A percentile compares a stretch with the other conserved stretches of the same genome.
Conservation (phyloP, 2,888 invertebrate genomes). For the Colletes collaris region DNA sequence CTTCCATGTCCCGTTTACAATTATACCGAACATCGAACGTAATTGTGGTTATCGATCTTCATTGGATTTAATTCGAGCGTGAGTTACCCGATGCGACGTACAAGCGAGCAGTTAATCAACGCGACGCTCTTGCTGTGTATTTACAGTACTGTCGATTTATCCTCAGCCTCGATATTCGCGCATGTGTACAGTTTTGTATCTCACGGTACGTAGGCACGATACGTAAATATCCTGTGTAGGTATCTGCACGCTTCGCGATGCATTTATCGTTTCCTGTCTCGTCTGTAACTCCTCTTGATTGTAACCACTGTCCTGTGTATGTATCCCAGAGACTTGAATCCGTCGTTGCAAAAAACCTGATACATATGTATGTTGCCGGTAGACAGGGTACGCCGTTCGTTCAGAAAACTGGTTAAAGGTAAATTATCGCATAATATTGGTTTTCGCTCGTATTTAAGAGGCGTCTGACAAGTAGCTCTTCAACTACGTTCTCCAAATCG, state of each 20-base stretch:
- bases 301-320: slow-evolving; percentile 22
- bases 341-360: slow-evolving; percentile 6
- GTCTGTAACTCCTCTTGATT: slow-evolving; percentile 26
- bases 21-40: slow-evolving; percentile 57
- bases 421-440: slow-evolving; percentile 26
- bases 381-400: neutral
- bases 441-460: neutral
- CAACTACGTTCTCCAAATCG: neutral
- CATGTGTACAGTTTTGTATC: slow-evolving; percentile 48
- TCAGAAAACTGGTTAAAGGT: neutral
- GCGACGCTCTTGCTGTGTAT: slow-evolving; percentile 69
- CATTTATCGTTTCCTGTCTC: slow-evolving; percentile 58
- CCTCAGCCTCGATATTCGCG: slow-evolving; percentile 61
- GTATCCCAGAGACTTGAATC: slow-evolving; percentile 27
- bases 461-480: neutral
- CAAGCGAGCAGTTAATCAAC: slow-evolving; percentile 79
- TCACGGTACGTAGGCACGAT: slow-evolving; percentile 41
- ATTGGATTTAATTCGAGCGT: slow-evolving; percentile 72
- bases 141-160: slow-evolving; percentile 73
- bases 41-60: slow-evolving; percentile 70
- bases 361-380: neutral
- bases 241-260: slow-evolving; percentile 44
- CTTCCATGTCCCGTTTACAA: slow-evolving; percentile 11
- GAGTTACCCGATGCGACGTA: slow-evolving; percentile 67
- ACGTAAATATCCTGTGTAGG: slow-evolving; percentile 57